Evolutionary conservation across 2,113 vertebrate genomes (phyloP), one percentile per base, ranked within the genome.

Genomic region (Apus apus): DNA sequence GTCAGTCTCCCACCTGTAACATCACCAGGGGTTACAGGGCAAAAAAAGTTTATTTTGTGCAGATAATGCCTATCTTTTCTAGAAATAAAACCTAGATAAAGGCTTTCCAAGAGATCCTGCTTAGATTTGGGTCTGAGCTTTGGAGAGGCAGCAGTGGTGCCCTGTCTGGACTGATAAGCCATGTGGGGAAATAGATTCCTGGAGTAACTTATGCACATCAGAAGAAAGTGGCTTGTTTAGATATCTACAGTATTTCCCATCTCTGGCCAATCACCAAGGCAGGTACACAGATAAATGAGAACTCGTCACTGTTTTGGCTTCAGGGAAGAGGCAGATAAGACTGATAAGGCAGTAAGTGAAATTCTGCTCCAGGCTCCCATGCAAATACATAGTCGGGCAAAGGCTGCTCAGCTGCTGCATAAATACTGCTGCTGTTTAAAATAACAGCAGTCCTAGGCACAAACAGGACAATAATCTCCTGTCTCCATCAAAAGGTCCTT

Each of bases 311-410:
- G 2, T 74, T 81, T 50, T 43, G 78, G 54, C 85, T 87, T 53
- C 70, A 75, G 73, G 79, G 60, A 43, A 91, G 82, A 60, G 88
- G 66, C 19, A 72, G 95, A 96, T 96, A 95, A 95, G 82, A 85
- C 68, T 77, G 87, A 97, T 96, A 96, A 96, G 57, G 76, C 64
- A 83, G 85, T 19, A 92, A 96, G 93, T 92, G 92, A 96, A 96
- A 96, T 90, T 94, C 79, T 70, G 65, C 76, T 92, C 26, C 56
- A 46, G 58, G 62, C 40, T 96, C 60, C 72, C 88, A 50, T 15
- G 53, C 66, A 89, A 81, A 94, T 21, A 65, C 1, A 2, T 34
- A 10, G 32, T 67, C 70, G 72, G 61, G 73, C 73, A 90, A 87
- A 86, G 89, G 56, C 91, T 80, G 67, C 58, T 90, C 85, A 54